Evolutionary conservation across 2,113 vertebrate genomes (phyloP), one percentile per base, ranked within the genome.

Genomic region (Sisor rabdophorus): DNA sequence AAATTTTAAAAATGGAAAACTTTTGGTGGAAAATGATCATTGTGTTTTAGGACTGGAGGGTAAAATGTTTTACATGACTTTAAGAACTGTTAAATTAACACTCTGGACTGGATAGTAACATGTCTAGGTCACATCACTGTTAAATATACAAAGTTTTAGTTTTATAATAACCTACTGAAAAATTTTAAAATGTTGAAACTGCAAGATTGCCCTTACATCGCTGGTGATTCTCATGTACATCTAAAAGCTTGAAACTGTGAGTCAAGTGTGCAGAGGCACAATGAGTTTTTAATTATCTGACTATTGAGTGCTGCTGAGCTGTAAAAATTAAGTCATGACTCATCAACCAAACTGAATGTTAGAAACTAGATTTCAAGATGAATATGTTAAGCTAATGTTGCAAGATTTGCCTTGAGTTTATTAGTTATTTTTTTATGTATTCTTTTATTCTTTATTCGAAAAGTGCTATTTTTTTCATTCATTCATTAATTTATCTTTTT

Each of bases 271-370:
- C 67, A 86, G 73, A 82, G 81, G 64, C 7, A 72, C 82, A 77
- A 88, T 86, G 80, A 79, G 83, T 88, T 88, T 90, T 89, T 88
- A 89, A 89, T 90, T 86, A 87, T 84, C 82, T 48, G 54, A 87
- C 82, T 85, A 81, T 84, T 87, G 79, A 32, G 77, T 85, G 73
- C 79, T 84, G 80, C 83, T 71, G 85, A 84, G 81, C 82, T 64
- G 80, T 75, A 79, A 84, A 76, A 70, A 83, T 86, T 79, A 86
- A 80, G 80, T 73, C 84, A 79, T 59, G 84, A 87, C 87, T 85
- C 81, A 87, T 88, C 85, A 83, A 89, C 88, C 82, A 79, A 70
- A 77, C 64, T 82, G 77, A 88, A 61, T 52, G 76, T 71, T 73
- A 64, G 3, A 77, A 82, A 87, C 85, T 84, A 79, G 26, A 8